A percentile compares a stretch with the other conserved stretches of the same genome.
These are phyloP conservation scores for Sphyrna mokarran DNA, from an alignment of 2,113 vertebrate genomes.

Conservation along the genomic window DNA sequence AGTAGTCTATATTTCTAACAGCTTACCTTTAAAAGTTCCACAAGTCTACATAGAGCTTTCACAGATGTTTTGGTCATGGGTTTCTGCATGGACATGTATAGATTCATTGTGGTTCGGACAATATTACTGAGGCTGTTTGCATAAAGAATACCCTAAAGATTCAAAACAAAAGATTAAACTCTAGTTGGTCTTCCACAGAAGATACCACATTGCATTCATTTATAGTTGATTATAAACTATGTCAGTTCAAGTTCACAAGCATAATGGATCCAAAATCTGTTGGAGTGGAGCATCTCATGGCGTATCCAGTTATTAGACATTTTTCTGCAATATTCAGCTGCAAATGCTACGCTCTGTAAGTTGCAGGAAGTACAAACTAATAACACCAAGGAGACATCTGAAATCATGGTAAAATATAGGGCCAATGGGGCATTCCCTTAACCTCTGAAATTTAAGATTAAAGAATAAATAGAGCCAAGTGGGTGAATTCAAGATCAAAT, in stretches of 20 bases:
- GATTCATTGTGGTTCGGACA: slow-evolving; percentile 95
- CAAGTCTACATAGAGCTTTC: slow-evolving; percentile 86
- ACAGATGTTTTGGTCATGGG: slow-evolving; percentile 98
- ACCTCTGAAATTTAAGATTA: not conserved
- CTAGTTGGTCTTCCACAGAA: not conserved
- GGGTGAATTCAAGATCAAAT: not conserved
- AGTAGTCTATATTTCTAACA: not conserved
- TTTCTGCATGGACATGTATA: slow-evolving; percentile 93
- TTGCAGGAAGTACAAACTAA: not conserved
- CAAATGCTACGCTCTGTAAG: not conserved
- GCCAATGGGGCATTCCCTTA: not conserved
- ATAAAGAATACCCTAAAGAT: slow-evolving; percentile 84
- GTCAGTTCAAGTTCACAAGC: not conserved
- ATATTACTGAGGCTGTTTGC: slow-evolving; percentile 89
- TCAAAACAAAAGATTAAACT: not conserved
- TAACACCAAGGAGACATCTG: not conserved
- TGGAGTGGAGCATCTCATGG: not conserved
- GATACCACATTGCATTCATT: not conserved
- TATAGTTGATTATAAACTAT: not conserved
- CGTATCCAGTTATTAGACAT: not conserved
- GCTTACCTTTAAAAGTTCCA: slow-evolving; percentile 86
- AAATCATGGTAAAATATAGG: not conserved
- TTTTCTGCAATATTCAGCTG: not conserved
- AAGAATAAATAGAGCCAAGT: not conserved
- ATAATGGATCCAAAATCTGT: not conserved